These are phyloP conservation scores for Mareca strepera DNA, from an alignment of 2,797 vertebrate genomes.

Conservation along the genomic window DNA sequence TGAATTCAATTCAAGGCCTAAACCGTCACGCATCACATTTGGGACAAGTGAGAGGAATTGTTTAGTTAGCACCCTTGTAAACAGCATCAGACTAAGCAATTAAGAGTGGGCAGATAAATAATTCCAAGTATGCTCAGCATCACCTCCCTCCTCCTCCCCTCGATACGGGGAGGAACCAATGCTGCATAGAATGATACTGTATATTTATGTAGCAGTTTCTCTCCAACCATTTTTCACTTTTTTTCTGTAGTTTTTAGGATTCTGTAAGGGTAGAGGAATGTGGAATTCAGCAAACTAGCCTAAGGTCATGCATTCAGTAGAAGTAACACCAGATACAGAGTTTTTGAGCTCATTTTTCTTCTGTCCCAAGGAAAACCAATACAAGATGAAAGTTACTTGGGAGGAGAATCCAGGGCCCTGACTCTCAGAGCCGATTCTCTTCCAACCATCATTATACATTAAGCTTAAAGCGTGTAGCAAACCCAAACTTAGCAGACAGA, in stretches of 20 bases:
- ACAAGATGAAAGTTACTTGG: neutral
- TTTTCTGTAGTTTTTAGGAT: neutral
- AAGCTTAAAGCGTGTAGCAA: neutral
- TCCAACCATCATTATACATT: neutral
- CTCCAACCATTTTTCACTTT: neutral
- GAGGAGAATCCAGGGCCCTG: neutral
- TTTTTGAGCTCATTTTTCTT: neutral
- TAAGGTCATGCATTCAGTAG: neutral
- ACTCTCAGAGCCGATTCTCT: neutral
- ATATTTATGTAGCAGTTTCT: neutral
- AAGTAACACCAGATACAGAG: neutral
- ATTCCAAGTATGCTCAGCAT: conserved; percentile 14
- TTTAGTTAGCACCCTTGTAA: neutral
- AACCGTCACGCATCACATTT: neutral
- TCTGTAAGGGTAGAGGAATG: conserved; percentile 27
- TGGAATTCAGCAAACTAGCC: neutral
- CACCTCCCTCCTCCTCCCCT: neutral
- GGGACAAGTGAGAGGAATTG: neutral
- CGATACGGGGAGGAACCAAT: neutral
- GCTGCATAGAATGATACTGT: neutral
- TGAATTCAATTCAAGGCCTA: neutral
- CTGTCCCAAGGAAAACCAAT: neutral
- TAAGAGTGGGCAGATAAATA: conserved; percentile 18
- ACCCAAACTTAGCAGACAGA: neutral
- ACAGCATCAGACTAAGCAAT: neutral